Base-by-base conservation (phyloP, 1,140 invertebrate genomes). In the Bombus sibiricus region DNA sequence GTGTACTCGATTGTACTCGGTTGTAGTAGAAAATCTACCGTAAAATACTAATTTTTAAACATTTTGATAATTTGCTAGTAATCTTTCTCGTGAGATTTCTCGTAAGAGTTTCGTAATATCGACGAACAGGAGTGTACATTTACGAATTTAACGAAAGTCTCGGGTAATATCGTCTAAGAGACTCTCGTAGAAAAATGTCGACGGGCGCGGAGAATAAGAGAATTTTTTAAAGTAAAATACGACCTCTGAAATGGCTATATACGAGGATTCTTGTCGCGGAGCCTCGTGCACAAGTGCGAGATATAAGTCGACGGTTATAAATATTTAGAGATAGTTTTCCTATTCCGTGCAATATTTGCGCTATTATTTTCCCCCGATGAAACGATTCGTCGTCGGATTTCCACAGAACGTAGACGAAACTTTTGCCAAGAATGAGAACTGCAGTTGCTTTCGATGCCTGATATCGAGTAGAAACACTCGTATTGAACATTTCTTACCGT, bases 271-370 rank as follows among this genome's bases (percentile, higher is more conserved):
- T 81, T 64, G 80, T 57, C 80, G 22, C n/a, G n/a, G 41, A 28
- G 80, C 57, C 71, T 71, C n/a, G 53, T 32, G 39, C 69, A 62
- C 37, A 34, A 74, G 37, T 12, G 6, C 18, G 34, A 5, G n/a
- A 59, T 12, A 28, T 28, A 28, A 43, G 73, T 8, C 34, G 37
- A 2, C 47, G n/a, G 12, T 41, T 71, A 59, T 74, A 64, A 62
- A 74, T 81, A 81, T 62, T 81, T 81, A 59, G 71, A 59, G 71
- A 72, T 62, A 74, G 69, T 47, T 81, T 81, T 81, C 69, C 57
- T 47, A 64, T 81, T 81, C 39, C 39, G n/a, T 5, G 25, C 80
- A 47, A 81, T 81, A 71, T 81, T 68, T 47, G 34, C 25, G 68
- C 69, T 62, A 81, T 73, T 34, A 73, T 73, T 32, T 53, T 57